Conservation (phyloP, 2,888 invertebrate genomes). For the Caradrina kadenii region DNA sequence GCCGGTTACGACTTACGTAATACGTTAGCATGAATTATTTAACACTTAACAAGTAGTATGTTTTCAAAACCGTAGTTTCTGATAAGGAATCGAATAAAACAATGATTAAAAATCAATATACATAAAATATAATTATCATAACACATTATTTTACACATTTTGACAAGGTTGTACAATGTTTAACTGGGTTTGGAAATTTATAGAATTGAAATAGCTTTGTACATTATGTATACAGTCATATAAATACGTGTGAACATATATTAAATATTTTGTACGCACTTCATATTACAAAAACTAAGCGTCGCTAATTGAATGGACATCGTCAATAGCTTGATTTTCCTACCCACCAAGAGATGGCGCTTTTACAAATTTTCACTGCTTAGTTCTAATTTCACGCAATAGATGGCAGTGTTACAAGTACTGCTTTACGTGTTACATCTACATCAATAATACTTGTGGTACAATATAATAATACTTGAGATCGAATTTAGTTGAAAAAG, state of each 20-base stretch:
- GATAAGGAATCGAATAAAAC: conserved; percentile 66
- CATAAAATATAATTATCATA: conserved; percentile 80
- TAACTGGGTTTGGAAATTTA: conserved; percentile 58
- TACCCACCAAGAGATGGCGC: conserved; percentile 55
- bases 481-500: conserved; percentile 49
- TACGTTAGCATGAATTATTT: too few relatives aligned
- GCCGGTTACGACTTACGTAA: background rate
- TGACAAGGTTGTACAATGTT: conserved; percentile 65
- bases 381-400: conserved; percentile 29
- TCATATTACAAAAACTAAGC: conserved; percentile 38
- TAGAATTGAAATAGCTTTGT: conserved; percentile 66
- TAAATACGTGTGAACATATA: conserved; percentile 56
- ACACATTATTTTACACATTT: conserved; percentile 74
- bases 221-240: conserved; percentile 65
- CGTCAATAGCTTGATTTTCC: conserved; percentile 24
- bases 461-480: conserved; percentile 57
- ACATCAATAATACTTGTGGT: conserved; percentile 38
- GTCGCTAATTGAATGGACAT: conserved; percentile 24
- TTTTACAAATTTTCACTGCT: conserved; percentile 19
- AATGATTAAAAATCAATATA: conserved; percentile 75
- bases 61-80: background rate
- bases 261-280: conserved; percentile 62
- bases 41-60: background rate
- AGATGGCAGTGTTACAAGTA: conserved; percentile 47
- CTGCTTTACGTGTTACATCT: background rate